phyloP scores from a whole-genome alignment of 2,888 invertebrate species.

The Drosophila borborema region DNA sequence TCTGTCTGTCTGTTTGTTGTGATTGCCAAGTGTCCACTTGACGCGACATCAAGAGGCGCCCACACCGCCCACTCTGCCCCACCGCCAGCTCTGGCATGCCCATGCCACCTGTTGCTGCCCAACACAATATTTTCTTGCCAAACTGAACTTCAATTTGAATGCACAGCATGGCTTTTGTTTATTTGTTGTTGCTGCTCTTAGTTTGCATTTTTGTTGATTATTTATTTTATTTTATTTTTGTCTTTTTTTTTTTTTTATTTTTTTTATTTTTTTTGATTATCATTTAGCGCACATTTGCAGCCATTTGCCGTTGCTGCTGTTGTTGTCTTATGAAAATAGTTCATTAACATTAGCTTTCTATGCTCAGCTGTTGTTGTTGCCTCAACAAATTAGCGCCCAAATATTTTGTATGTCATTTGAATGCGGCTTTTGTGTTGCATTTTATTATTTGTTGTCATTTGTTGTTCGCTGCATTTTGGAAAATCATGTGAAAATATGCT shows the following conservation, averaged over 20 bases:
- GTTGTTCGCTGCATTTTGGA: slow-evolving; percentile 46
- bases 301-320: slow-evolving; percentile 41
- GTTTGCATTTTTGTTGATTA: slow-evolving; percentile 17
- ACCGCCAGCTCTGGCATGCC: background rate
- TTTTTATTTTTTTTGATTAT: slow-evolving; percentile 44
- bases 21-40: slow-evolving; percentile 46
- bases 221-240: background rate
- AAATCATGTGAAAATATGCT: slow-evolving; percentile 57
- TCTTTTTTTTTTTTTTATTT: slow-evolving; percentile 2
- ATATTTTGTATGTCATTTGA: slow-evolving; percentile 70
- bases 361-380: slow-evolving; percentile 24
- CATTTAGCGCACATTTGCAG: slow-evolving; percentile 63
- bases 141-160: slow-evolving; percentile 51
- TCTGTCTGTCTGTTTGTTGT: slow-evolving; percentile 38
- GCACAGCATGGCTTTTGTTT: slow-evolving; percentile 30
- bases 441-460: slow-evolving; percentile 29
- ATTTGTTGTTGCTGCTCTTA: slow-evolving; percentile 23
- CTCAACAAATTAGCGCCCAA: slow-evolving; percentile 64
- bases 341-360: slow-evolving; percentile 78
- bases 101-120: background rate
- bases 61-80: background rate
- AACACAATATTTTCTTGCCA: slow-evolving; percentile 17
- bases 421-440: slow-evolving; percentile 64
- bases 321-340: slow-evolving; percentile 55
- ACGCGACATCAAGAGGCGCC: slow-evolving; percentile 31